These are phyloP conservation scores for Eulemur rubriventer DNA, from an alignment of 2,797 vertebrate species.

Conservation along the genomic window DNA sequence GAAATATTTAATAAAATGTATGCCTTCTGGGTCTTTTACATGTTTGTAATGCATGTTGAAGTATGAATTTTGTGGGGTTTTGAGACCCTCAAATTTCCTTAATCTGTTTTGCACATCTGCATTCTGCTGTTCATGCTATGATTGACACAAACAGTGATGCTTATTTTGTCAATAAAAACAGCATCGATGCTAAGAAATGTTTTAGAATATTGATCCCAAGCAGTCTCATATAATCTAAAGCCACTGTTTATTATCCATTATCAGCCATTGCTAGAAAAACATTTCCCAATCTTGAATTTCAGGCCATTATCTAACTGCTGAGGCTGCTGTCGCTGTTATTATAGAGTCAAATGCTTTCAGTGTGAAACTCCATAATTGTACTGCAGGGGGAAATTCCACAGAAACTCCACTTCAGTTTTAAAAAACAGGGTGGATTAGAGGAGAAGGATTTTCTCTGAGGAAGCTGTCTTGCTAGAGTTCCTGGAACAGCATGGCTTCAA, in stretches of 20 bases:
- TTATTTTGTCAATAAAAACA: constrained; percentile 43
- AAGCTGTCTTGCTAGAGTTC: constrained; percentile 22
- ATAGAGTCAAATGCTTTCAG: constrained; percentile 12
- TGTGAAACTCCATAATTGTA: neutral
- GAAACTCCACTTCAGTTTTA: neutral
- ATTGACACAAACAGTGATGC: neutral
- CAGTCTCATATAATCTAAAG: neutral
- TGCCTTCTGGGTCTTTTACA: neutral
- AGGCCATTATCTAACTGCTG: constrained; percentile 49
- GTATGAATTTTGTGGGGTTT: neutral
- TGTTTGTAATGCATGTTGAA: neutral
- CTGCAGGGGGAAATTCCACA: neutral
- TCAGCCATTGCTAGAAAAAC: constrained; percentile 46
- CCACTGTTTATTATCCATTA: constrained; percentile 36
- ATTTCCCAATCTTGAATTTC: constrained; percentile 52
- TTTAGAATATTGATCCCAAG: constrained; percentile 66
- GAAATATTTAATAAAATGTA: neutral
- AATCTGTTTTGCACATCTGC: constrained; percentile 32
- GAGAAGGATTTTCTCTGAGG: constrained; percentile 19
- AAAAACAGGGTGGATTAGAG: neutral
- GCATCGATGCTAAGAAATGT: constrained; percentile 10
- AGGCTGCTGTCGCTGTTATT: constrained; percentile 45
- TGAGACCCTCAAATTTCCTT: constrained; percentile 16
- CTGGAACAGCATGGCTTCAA: neutral
- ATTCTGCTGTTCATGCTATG: neutral